These are phyloP conservation scores for Timema podura DNA, from an alignment of 2,888 invertebrate genomes.

Conservation along the genomic window DNA sequence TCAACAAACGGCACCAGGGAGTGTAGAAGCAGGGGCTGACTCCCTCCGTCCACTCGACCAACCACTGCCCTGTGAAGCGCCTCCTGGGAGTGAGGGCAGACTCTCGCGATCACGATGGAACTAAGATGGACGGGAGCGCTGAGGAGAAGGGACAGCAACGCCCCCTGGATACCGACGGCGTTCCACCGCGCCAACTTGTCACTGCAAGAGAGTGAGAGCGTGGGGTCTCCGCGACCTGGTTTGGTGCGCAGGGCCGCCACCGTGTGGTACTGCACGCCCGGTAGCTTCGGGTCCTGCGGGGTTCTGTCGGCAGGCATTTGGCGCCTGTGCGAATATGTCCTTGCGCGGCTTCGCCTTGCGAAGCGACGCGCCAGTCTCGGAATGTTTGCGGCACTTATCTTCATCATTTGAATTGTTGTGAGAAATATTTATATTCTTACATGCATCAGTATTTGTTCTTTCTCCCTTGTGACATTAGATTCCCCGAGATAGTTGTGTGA, in stretches of 20 bases:
- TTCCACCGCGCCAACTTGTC: constrained; percentile 92
- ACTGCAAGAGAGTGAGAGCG: constrained; percentile 87
- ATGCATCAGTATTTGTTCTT: too few relatives aligned
- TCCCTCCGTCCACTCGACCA: constrained; percentile 38
- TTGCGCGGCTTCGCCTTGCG: constrained; percentile 27
- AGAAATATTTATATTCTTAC: too few relatives aligned
- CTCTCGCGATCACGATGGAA: constrained; percentile 66
- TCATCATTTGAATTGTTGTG: too few relatives aligned
- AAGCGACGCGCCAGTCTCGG: too few relatives aligned
- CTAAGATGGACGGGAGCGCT: constrained; percentile 62
- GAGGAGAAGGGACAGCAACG: constrained; percentile 66
- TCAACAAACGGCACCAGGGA: constrained; percentile 31
- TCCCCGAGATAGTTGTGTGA: too few relatives aligned
- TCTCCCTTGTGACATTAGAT: too few relatives aligned
- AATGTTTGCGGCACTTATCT: too few relatives aligned
- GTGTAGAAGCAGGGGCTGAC: constrained; percentile 36
- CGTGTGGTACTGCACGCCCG: constrained; percentile 62
- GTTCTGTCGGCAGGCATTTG: constrained; percentile 62
- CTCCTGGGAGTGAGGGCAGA: constrained; percentile 57
- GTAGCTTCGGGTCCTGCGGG: constrained; percentile 54
- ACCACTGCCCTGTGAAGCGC: constrained; percentile 55
- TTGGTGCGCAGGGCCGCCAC: constrained; percentile 75
- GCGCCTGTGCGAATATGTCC: constrained; percentile 80
- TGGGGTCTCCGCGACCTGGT: constrained; percentile 82
- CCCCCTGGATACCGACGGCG: constrained; percentile 64